Evolutionary conservation across 1,140 invertebrate genomes (phyloP).

Genomic region (Stegodyphus dumicola): DNA sequence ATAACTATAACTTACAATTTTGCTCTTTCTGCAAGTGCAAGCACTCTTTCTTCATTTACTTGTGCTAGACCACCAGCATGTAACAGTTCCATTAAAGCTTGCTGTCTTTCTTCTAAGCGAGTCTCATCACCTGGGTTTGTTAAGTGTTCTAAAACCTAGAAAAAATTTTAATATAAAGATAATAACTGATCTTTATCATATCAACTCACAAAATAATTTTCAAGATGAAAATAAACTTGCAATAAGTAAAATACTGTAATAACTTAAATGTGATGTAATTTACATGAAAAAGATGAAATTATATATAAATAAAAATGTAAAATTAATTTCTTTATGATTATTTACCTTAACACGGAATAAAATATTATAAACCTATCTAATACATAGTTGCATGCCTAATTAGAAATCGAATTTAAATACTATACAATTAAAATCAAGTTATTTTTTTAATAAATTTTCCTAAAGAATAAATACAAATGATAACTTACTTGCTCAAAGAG

Average conservation of each 20-base stretch:
- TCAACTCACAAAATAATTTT: background rate
- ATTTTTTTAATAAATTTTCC: no score
- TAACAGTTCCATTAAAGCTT: slow-evolving; percentile 82
- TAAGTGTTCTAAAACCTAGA: slow-evolving; percentile 70
- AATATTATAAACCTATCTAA: no score
- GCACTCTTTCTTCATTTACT: slow-evolving; percentile 73
- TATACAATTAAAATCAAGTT: no score
- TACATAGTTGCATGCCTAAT: no score
- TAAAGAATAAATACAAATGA: background rate
- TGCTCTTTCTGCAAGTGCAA: slow-evolving; percentile 74
- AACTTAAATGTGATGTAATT: no score
- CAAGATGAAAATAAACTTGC: no score
- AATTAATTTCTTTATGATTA: no score
- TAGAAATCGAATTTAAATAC: no score
- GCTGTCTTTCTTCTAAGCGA: slow-evolving; percentile 80
- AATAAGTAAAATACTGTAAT: no score
- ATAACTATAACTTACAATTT: slow-evolving; percentile 74
- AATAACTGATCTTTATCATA: background rate
- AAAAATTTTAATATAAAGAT: background rate
- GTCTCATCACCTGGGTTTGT: slow-evolving; percentile 71
- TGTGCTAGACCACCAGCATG: slow-evolving; percentile 76
- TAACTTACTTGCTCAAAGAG: slow-evolving; percentile 72
- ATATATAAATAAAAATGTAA: no score
- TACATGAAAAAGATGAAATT: no score
- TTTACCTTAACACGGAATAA: no score